Evolutionary conservation across 2,113 vertebrate genomes (phyloP).

Genomic region (Arizona elegans): DNA sequence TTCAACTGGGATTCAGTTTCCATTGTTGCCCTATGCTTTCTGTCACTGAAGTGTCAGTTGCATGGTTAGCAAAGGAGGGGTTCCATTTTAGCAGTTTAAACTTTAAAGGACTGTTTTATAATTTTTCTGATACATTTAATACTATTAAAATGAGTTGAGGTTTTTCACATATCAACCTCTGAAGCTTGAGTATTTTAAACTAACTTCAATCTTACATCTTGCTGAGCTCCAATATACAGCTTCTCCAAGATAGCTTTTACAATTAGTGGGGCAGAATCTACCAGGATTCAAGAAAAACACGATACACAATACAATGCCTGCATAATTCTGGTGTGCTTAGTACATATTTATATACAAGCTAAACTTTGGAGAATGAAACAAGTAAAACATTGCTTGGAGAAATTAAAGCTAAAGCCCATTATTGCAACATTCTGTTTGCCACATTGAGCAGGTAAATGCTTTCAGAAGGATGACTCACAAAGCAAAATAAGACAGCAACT

Average conservation of each 20-base stretch:
- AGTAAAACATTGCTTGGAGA: not conserved
- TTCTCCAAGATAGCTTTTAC: not conserved
- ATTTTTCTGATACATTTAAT: not conserved
- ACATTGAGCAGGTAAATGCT: not conserved
- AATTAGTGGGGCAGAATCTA: not conserved
- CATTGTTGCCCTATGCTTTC: not conserved
- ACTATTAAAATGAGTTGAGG: not conserved
- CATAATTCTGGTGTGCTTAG: not conserved
- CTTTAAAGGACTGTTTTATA: not conserved
- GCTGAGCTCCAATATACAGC: not conserved
- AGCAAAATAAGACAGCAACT: not conserved
- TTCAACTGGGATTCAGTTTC: not conserved
- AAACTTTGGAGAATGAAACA: not conserved
- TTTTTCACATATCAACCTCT: not conserved
- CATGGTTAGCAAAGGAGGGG: not conserved
- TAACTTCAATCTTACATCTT: not conserved
- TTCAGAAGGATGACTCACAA: not conserved
- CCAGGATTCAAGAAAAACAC: not conserved
- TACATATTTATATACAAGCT: not conserved
- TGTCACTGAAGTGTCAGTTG: not conserved
- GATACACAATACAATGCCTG: not conserved
- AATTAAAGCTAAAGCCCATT: not conserved
- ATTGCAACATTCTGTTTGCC: not conserved
- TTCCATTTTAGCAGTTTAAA: not conserved
- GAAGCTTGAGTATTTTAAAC: not conserved